Evolutionary conservation across 2,113 vertebrate species (phyloP).

Genomic region (Dipodomys ordii): DNA sequence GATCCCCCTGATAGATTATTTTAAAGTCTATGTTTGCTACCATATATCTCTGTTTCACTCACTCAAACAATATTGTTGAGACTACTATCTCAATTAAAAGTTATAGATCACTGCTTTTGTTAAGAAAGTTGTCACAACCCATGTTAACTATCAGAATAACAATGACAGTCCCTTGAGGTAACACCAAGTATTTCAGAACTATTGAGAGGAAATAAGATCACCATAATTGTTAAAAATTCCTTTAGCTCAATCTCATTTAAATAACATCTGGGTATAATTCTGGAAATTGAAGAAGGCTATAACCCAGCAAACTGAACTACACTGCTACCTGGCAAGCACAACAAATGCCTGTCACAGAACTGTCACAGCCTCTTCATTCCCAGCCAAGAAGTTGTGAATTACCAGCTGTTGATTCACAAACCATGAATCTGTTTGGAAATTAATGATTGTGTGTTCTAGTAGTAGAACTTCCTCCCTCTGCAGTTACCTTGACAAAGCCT

Average conservation of each 20-base stretch:
- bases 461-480: constrained; percentile 37
- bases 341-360: neutral
- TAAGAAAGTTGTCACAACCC: neutral
- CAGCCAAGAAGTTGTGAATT: constrained; percentile 66
- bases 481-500: constrained; percentile 79
- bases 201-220: constrained; percentile 18
- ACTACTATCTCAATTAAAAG: neutral
- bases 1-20: neutral
- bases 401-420: constrained; percentile 74
- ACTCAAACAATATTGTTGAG: neutral
- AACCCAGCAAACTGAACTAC: neutral
- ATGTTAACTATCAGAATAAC: neutral
- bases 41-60: neutral
- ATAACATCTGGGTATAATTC: neutral
- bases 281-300: neutral
- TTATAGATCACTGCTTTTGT: neutral
- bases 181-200: neutral
- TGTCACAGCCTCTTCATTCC: constrained; percentile 3
- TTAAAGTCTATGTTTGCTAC: constrained; percentile 9
- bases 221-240: neutral
- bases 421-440: constrained; percentile 73
- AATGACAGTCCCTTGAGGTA: neutral
- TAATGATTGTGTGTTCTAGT: constrained; percentile 76
- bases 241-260: neutral
- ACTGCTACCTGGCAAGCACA: neutral